These are phyloP conservation scores for Xiphophorus maculatus DNA, from an alignment of 2,113 vertebrate genomes.

Conservation along the genomic window DNA sequence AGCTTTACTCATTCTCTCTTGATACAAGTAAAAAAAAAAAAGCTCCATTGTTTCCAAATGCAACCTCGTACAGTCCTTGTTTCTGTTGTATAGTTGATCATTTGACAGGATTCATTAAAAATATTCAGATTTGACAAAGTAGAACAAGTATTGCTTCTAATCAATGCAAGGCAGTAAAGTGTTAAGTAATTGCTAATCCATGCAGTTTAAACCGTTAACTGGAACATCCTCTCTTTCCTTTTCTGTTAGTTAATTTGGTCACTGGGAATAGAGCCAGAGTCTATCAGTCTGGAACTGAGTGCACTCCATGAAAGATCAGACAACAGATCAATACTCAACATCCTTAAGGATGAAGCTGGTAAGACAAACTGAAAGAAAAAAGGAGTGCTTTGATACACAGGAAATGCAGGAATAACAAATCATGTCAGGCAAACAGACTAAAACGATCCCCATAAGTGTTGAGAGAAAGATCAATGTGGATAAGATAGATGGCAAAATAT, in stretches of 20 bases:
- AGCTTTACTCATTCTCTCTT: constrained; percentile 25
- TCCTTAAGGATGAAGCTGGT: constrained; percentile 75
- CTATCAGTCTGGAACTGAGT: constrained; percentile 68
- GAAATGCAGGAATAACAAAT: constrained; percentile 49
- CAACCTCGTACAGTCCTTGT: constrained; percentile 18
- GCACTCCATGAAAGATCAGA: constrained; percentile 75
- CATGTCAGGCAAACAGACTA: constrained; percentile 46
- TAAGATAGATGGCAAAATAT: constrained; percentile 24
- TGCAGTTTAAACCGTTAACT: constrained; percentile 39
- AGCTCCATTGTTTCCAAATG: constrained; percentile 12
- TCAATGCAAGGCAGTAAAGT: constrained; percentile 3
- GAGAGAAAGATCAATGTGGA: constrained; percentile 43
- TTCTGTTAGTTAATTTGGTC: constrained; percentile 44
- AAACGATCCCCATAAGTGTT: constrained; percentile 36
- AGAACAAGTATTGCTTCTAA: constrained; percentile 6
- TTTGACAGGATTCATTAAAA: not conserved
- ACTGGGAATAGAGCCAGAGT: constrained; percentile 64
- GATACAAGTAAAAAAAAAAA: constrained; percentile 17
- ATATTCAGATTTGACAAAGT: not conserved
- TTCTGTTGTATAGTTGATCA: constrained; percentile 5
- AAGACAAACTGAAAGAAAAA: constrained; percentile 69
- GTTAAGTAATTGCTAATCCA: constrained; percentile 17
- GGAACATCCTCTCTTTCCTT: constrained; percentile 54
- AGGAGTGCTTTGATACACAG: constrained; percentile 59
- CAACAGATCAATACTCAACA: constrained; percentile 77